phyloP scores from a whole-genome alignment of 2,888 invertebrate species.

The Oligia strigilis region DNA sequence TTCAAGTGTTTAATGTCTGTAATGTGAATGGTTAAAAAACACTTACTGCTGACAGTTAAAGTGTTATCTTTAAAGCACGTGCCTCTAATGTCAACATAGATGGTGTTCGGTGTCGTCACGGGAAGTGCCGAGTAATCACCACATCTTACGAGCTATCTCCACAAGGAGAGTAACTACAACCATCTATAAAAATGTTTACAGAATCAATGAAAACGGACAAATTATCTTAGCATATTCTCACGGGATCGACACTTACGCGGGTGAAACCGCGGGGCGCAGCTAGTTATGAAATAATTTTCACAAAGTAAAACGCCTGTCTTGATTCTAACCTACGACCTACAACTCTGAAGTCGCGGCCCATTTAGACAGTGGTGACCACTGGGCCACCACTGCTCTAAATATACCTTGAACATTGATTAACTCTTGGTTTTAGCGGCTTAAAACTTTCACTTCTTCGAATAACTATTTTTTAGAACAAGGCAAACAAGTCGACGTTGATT shows the following conservation, averaged over 20 bases:
- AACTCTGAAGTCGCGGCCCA: too few species aligned
- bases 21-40: slow-evolving; percentile 31
- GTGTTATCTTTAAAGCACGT: slow-evolving; percentile 80
- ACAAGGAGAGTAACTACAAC: slow-evolving; percentile 6
- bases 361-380: neutral
- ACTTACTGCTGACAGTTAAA: slow-evolving; percentile 61
- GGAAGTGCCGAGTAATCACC: slow-evolving; percentile 69
- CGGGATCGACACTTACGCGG: too few species aligned
- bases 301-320: neutral
- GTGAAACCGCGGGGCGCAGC: too few species aligned
- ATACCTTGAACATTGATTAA: neutral
- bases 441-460: slow-evolving; percentile 1
- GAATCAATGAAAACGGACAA: neutral
- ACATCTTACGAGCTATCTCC: slow-evolving; percentile 13
- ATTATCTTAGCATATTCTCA: neutral
- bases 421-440: neutral
- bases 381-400: neutral
- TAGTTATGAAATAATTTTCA: neutral
- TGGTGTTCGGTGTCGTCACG: slow-evolving; percentile 74
- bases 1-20: slow-evolving; percentile 18
- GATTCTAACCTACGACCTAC: too few species aligned
- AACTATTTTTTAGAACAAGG: slow-evolving; percentile 13
- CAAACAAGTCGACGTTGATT: neutral
- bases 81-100: slow-evolving; percentile 78
- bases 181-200: neutral